Conservation (phyloP, 2,113 vertebrate species). For the Himantopus leucocephalus region DNA sequence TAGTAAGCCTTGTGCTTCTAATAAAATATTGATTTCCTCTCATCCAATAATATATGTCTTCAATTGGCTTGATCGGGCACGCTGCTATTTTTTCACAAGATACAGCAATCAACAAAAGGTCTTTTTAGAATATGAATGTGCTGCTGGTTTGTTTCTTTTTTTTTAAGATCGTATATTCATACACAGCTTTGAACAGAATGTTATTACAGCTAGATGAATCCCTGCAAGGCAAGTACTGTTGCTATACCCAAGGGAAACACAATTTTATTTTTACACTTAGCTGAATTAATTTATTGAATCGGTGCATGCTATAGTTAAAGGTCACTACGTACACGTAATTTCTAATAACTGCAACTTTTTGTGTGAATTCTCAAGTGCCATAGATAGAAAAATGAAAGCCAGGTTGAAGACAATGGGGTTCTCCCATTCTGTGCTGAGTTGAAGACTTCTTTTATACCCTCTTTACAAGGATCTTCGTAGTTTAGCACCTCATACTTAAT, state of each 20-base stretch:
- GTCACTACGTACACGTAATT: not conserved
- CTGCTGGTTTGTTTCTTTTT: not conserved
- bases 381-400: not conserved
- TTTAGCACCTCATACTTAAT: not conserved
- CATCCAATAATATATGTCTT: not conserved
- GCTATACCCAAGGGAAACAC: not conserved
- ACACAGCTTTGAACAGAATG: not conserved
- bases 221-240: not conserved
- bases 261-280: not conserved
- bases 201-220: not conserved
- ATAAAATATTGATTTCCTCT: slow-evolving; percentile 30
- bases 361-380: not conserved
- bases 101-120: not conserved
- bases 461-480: not conserved
- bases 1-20: not conserved
- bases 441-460: not conserved
- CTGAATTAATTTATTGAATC: not conserved
- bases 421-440: not conserved
- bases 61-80: not conserved
- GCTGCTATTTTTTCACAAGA: not conserved
- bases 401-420: not conserved
- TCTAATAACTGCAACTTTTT: not conserved
- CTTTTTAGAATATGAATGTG: not conserved
- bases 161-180: not conserved
- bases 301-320: not conserved